Conservation (phyloP, 1,140 invertebrate species). For the Yoshiicerus persimilis region DNA sequence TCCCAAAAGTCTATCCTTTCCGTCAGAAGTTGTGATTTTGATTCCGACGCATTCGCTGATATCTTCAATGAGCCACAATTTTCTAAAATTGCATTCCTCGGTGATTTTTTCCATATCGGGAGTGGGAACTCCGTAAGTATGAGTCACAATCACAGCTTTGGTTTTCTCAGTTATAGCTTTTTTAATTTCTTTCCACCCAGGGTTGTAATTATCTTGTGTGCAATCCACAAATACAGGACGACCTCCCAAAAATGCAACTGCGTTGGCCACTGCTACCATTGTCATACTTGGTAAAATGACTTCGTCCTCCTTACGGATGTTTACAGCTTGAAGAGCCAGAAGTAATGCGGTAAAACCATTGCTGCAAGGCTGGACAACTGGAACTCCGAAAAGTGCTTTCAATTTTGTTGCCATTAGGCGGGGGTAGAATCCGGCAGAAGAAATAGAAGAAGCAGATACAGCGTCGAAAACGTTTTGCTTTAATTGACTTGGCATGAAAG, state of each 20-base stretch:
- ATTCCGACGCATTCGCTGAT: conserved; percentile 36
- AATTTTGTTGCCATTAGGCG: conserved; percentile 2
- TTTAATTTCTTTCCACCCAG: conserved; percentile 3
- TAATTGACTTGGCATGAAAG: background rate
- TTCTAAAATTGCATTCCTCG: background rate
- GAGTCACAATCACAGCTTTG: conserved; percentile 33
- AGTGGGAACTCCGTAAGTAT: conserved; percentile 35
- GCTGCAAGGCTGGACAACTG: conserved; percentile 27
- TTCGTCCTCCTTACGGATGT: conserved; percentile 26
- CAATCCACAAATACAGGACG: conserved; percentile 27
- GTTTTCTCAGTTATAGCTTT: background rate
- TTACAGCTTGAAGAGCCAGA: conserved; percentile 13
- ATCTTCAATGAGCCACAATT: conserved; percentile 33
- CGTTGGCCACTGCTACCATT: conserved; percentile 36
- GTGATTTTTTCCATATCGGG: conserved; percentile 27
- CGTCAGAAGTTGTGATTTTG: background rate
- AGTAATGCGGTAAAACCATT: conserved; percentile 37
- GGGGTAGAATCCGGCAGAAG: conserved; percentile 32
- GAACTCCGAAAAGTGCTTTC: background rate
- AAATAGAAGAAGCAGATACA: conserved; percentile 15
- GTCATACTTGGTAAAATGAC: conserved; percentile 33
- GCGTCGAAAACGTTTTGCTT: conserved; percentile 37
- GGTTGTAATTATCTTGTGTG: conserved; percentile 25
- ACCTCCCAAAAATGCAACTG: background rate
- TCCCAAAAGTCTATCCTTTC: background rate